Base-by-base conservation (phyloP, 2,888 invertebrate species). In the Synanthedon andrenaeformis region DNA sequence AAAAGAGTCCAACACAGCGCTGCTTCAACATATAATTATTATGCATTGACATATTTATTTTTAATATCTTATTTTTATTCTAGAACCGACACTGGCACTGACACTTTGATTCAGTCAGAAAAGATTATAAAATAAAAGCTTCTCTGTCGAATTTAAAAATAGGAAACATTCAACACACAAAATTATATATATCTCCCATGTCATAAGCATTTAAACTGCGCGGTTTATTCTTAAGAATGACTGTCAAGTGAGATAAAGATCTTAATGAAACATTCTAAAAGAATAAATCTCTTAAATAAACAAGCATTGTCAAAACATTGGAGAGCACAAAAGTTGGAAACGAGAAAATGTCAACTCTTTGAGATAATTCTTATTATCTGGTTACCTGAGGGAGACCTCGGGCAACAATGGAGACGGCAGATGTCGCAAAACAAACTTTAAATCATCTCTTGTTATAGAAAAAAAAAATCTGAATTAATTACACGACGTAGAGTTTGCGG, bases 381-480 rank as follows among this genome's bases (percentile, higher is more conserved):
- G 71, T 76, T 84, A 82, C 84, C 82, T 84, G 84, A 76, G 73
- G 78, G 77, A 72, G 74, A 72, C 66, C 68, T 63, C 62, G 65
- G 62, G 62, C 68, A 72, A 84, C 84, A 85, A 85, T 78, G 63
- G 76, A 58, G 72, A 65, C 74, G 77, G 81, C 87, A 86, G 86
- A 85, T 86, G 87, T 82, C 69, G 80, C 83, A 81, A 83, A 84
- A 85, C 77, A 85, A 85, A 84, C 83, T 84, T 79, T 69, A 77
- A 76, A 75, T 76, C 76, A 74, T 66, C 67, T 73, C 75, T 80
- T 78, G 82, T 81, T 79, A 69, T 64, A 70, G 72, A 81, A 82
- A 83, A 65, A n/a, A 73, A 82, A 81, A 57, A 23, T 23, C 23
- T 59, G 56, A 57, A 60, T 59, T 58, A 62, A 59, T 79, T 77